Conservation (phyloP, 37 sponge, comb jelly and placozoan genomes). For the Cladorhizidae sp. region DNA sequence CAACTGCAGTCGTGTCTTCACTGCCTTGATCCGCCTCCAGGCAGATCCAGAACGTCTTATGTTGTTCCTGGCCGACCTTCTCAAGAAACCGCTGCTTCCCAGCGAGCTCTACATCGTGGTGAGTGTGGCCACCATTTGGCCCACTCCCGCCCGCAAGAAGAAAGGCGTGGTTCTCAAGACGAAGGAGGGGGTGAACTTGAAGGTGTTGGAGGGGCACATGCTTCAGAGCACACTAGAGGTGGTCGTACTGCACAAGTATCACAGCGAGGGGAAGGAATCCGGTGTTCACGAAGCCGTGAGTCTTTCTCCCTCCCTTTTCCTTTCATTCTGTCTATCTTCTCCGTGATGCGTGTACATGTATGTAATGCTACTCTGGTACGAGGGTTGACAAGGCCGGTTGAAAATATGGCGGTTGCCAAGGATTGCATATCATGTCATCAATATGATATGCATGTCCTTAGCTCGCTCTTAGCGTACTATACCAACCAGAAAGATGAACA, state of each 20-base stretch:
- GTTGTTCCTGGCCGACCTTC: slow-evolving; percentile 44
- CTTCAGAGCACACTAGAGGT: slow-evolving; percentile 56
- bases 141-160: slow-evolving; percentile 13
- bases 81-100: slow-evolving; percentile 42
- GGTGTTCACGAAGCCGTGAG: slow-evolving; percentile 15
- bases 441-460: too few species aligned
- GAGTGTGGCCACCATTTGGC: slow-evolving; percentile 51
- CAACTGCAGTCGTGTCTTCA: slow-evolving; percentile 38
- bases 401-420: too few species aligned
- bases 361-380: too few species aligned
- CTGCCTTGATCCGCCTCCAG: slow-evolving; percentile 57
- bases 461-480: too few species aligned
- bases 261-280: not conserved
- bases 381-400: too few species aligned
- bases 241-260: slow-evolving; percentile 15
- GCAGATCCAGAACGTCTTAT: slow-evolving; percentile 44
- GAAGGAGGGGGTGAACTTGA: not conserved
- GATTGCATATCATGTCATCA: too few species aligned
- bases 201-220: slow-evolving; percentile 41
- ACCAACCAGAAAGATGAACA: too few species aligned
- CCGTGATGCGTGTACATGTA: too few species aligned
- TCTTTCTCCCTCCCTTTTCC: not conserved
- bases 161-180: not conserved
- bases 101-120: slow-evolving; percentile 24
- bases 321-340: not conserved